These are phyloP conservation scores for Zoanthus gigantus DNA, from an alignment of 92 coral and sea anemone species.

Conservation along the genomic window DNA sequence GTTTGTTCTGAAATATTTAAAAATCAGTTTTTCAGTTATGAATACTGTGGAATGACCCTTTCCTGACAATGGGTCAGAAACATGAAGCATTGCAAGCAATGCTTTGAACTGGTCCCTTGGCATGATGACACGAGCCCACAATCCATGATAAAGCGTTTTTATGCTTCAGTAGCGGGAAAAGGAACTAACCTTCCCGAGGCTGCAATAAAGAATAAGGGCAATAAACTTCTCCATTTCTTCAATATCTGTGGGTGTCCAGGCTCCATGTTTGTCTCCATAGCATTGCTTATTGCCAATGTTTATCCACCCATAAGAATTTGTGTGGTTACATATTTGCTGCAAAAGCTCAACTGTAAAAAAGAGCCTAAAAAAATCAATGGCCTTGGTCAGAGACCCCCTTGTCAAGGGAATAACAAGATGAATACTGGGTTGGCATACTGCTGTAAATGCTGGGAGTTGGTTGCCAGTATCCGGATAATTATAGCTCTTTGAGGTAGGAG, in stretches of 20 bases:
- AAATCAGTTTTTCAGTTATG: constrained; percentile 3
- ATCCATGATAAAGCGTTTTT: constrained; percentile 71
- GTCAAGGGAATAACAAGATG: constrained; percentile 37
- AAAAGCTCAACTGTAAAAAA: not conserved
- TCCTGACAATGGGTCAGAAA: constrained; percentile 68
- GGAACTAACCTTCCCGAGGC: constrained; percentile 61
- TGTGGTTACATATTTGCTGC: constrained; percentile 6
- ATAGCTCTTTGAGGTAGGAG: constrained; percentile 45
- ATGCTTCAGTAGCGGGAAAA: constrained; percentile 71
- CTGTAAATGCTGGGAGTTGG: constrained; percentile 60
- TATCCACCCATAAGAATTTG: constrained; percentile 4
- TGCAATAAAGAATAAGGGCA: constrained; percentile 59
- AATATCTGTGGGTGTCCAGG: constrained; percentile 59
- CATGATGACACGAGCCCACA: constrained; percentile 72
- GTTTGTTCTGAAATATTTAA: not conserved
- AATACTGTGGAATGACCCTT: not conserved
- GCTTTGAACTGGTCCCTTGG: constrained; percentile 48
- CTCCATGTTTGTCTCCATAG: constrained; percentile 39
- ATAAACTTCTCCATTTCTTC: constrained; percentile 64
- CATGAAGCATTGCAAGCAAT: constrained; percentile 68
- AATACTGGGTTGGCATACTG: constrained; percentile 59
- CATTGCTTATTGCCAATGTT: not conserved
- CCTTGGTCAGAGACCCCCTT: not conserved
- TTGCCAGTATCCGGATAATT: constrained; percentile 58
- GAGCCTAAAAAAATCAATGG: not conserved